Base-by-base conservation (phyloP, 2,797 vertebrate species). In the Salarias fasciatus region DNA sequence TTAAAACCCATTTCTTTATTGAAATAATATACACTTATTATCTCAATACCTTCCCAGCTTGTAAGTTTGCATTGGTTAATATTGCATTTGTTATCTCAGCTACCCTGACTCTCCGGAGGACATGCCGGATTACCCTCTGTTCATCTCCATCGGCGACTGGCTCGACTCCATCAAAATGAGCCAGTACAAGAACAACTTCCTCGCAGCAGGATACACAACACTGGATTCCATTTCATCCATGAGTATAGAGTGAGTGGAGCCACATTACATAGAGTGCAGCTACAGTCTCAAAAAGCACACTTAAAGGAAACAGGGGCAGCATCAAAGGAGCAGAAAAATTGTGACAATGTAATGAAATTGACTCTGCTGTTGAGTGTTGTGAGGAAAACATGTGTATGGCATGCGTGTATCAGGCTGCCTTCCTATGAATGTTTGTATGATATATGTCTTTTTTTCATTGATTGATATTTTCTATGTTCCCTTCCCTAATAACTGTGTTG, bases 151-250 rank as follows among this genome's bases (percentile, higher is more conserved):
- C 5, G 94, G 95, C 49, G 97, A 99, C 88, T 99, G 97, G 97
- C 92, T 99, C 51, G 97, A 99, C 88, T 98, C 97, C 72, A 98
- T 99, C 89, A 98, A 98, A 92, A 99, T 99, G 97, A 96, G 95
- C 88, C 97, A 99, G 82, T 99, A 99, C 84, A 98, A 97, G 89
- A 98, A 91, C 89, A 98, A 96, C 90, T 99, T 99, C 91, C 94
- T 99, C 83, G 95, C 95, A 75, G 95, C 95, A 51, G 97, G 97
- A 77, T 97, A 96, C 92, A 98, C 96, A 37, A 98, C 95, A 40
- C 92, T 99, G 94, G 97, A 99, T 88, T 93, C 95, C 77, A 95
- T 94, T 86, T 92, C 93, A 37, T 90, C 87, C 73, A 94, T 94
- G 93, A 92, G 79, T 58, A 88, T 89, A 87, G 93, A 94, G 93